phyloP scores from a whole-genome alignment of 2,797 vertebrate species.

The Gymnoscopelus braueri region DNA sequence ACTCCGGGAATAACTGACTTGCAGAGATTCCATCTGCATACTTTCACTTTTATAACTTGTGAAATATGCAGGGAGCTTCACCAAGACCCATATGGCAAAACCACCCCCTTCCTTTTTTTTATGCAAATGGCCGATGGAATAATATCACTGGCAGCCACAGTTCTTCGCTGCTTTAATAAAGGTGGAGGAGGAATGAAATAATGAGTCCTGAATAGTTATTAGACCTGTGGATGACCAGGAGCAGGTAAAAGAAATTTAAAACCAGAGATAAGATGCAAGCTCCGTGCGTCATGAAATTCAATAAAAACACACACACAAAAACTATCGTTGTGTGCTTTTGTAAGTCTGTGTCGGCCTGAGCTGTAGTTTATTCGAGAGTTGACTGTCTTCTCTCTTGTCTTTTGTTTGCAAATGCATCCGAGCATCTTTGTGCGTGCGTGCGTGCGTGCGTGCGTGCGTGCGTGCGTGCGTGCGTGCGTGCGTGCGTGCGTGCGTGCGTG shows the following conservation, averaged over 20 bases:
- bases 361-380: too few species aligned
- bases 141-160: conserved; percentile 58
- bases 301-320: too few species aligned
- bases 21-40: conserved; percentile 41
- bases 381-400: too few species aligned
- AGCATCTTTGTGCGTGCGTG: neutral
- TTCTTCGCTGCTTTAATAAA: conserved; percentile 66
- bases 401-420: too few species aligned
- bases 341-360: too few species aligned
- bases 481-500: too few species aligned
- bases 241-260: conserved; percentile 4
- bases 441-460: too few species aligned
- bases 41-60: conserved; percentile 29
- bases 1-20: conserved; percentile 32
- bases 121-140: conserved; percentile 65
- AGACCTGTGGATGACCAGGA: conserved; percentile 48
- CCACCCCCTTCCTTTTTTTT: conserved; percentile 66
- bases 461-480: too few species aligned
- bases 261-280: too few species aligned
- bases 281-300: too few species aligned
- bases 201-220: conserved; percentile 69
- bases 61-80: conserved; percentile 44
- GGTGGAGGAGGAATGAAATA: conserved; percentile 54
- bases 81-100: conserved; percentile 38
- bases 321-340: too few species aligned